A percentile compares a stretch with the other conserved stretches of the same genome.
Conservation (phyloP, 2,113 vertebrate genomes). For the Corythaixoides concolor region DNA sequence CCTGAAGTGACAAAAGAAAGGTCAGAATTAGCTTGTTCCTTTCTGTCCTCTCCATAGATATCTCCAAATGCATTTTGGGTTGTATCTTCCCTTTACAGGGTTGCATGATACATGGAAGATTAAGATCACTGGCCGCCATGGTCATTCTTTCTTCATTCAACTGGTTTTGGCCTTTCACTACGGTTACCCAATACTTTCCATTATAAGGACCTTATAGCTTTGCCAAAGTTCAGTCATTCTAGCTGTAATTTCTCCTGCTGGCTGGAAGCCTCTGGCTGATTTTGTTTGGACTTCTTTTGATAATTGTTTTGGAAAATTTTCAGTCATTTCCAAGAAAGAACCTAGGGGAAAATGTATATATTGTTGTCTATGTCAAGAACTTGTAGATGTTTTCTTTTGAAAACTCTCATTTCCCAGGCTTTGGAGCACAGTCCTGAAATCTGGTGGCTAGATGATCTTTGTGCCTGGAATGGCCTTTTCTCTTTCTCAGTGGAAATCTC, state of each 20-base stretch:
- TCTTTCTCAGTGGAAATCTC: not conserved
- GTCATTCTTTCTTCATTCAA: constrained; percentile 34
- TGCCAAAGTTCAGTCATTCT: constrained; percentile 54
- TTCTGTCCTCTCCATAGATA: not conserved
- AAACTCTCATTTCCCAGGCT: not conserved
- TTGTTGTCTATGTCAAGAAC: constrained; percentile 3
- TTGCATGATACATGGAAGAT: not conserved
- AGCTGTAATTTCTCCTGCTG: constrained; percentile 39
- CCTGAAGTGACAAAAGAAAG: not conserved
- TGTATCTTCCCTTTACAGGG: not conserved
- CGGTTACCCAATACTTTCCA: constrained; percentile 61
- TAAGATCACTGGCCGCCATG: constrained; percentile 12
- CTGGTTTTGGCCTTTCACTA: constrained; percentile 23
- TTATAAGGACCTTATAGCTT: not conserved
- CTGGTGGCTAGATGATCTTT: not conserved
- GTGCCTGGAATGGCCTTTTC: not conserved
- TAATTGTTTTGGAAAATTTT: constrained; percentile 7
- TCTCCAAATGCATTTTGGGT: not conserved
- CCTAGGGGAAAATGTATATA: constrained; percentile 41
- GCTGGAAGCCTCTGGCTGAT: constrained; percentile 39
- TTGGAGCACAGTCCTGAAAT: not conserved
- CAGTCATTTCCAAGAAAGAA: constrained; percentile 48
- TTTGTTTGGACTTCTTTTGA: constrained; percentile 42
- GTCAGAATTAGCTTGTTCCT: not conserved
- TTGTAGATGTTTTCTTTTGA: not conserved